Evolutionary conservation across 1,140 invertebrate genomes (phyloP), one percentile per base, ranked within the genome.

Genomic region (Leptinotarsa defecta): DNA sequence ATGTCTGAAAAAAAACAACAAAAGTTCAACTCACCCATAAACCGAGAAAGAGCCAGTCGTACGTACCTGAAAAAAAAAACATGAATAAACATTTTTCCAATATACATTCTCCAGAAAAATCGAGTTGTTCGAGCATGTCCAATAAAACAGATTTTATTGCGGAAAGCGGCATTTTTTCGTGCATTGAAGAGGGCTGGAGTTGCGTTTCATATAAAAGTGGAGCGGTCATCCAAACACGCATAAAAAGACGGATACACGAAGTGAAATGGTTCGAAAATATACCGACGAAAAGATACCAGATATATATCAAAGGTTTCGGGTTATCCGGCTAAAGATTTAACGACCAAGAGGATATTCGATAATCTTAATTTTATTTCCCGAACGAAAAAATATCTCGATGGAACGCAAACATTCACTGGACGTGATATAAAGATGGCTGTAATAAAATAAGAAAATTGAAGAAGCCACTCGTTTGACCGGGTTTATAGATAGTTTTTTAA

Each of bases 141-240:
- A 71, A 71, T 71, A 71, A 71, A 71, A 43, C 69, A 71, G 69
- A 71, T 71, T 71, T 71, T 71, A 71, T 71, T 71, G 49, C 49
- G 20, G 69, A 20, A 20, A 71, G 69, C n/a, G 48, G 24, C 11
- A 65, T 65, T 24, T 65, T 65, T 65, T 65, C 64, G 27, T 57
- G 64, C 64, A 65, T 11, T 65, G 17, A 22, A 57, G 48, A 61
- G 48, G 68, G 68, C 49, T 69, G 20, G 57, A 57, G 48, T 61
- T 71, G 69, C 69, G 69, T 71, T 61, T 61, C 52, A 48, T 71
- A 71, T 57, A 71, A 71, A 71, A 71, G n/a, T 71, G 49, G 49
- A 71, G 52, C 69, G 69, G 69, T 71, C 69, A 71, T 71, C 69
- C 48, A 71, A 22, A 57, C 48, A 57, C 48, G 69, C 69, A 71